Evolutionary conservation across 2,888 invertebrate genomes (phyloP).

Genomic region (Sipha maydis): DNA sequence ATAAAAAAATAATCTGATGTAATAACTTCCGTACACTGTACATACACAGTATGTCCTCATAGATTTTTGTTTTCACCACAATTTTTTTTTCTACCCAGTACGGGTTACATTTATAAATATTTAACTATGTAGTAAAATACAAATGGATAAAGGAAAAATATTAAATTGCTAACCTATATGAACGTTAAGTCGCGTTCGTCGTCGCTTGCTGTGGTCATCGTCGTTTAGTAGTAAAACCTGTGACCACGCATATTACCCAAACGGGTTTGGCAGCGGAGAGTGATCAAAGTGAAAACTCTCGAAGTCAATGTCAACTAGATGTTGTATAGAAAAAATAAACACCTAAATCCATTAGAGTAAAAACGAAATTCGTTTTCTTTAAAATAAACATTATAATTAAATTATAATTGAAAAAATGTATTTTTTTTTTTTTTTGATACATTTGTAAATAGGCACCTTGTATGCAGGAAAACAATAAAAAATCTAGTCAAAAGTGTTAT

Average conservation of each 20-base stretch:
- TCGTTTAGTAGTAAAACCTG: conserved; percentile 37
- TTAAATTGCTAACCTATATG: conserved; percentile 39
- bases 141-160: not conserved
- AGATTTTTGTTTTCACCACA: not conserved
- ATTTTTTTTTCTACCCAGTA: no score
- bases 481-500: not conserved
- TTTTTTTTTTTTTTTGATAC: not conserved
- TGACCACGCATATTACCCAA: conserved; percentile 26
- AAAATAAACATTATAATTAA: conserved; percentile 10
- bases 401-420: not conserved
- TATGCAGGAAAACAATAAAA: not conserved
- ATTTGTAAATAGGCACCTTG: not conserved
- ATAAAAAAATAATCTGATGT: not conserved
- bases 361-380: conserved; percentile 46
- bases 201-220: not conserved
- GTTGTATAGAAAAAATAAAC: conserved; percentile 7
- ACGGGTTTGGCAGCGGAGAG: conserved; percentile 49
- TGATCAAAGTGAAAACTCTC: conserved; percentile 59
- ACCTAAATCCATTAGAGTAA: conserved; percentile 15
- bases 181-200: conserved; percentile 26
- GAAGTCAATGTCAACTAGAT: conserved; percentile 55
- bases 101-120: not conserved
- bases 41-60: not conserved
- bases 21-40: not conserved
- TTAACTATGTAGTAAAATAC: not conserved